Conservation (phyloP, 2,888 invertebrate genomes). For the Callimorpha dominula region DNA sequence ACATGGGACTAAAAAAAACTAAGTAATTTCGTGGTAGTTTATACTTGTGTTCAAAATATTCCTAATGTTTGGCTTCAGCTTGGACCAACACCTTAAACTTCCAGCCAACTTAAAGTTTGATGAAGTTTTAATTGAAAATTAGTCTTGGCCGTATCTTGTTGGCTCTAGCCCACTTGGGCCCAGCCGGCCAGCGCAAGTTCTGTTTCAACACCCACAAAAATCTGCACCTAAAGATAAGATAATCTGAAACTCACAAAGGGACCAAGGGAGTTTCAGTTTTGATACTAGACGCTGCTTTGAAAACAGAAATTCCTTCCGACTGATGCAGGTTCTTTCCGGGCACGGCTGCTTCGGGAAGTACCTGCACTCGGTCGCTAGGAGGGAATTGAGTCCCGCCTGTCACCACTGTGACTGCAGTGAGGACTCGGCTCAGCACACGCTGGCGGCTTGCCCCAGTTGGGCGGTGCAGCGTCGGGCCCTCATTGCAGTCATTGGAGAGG, state of each 20-base stretch:
- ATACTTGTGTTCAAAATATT: conserved; percentile 5
- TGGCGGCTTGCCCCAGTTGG: too few relatives aligned
- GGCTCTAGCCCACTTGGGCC: conserved; percentile 77
- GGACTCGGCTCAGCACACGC: too few relatives aligned
- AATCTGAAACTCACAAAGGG: conserved; percentile 35
- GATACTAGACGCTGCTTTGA: conserved; percentile 16
- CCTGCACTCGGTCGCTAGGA: too few relatives aligned
- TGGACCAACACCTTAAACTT: conserved; percentile 58
- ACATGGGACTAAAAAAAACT: not conserved
- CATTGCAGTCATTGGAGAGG: too few relatives aligned
- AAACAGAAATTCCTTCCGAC: conserved; percentile 9
- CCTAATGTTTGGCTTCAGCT: conserved; percentile 46
- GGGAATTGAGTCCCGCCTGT: too few relatives aligned
- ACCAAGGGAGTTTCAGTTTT: conserved; percentile 33
- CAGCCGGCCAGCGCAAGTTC: conserved; percentile 59
- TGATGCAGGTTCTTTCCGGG: too few relatives aligned
- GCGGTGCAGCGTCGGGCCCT: too few relatives aligned
- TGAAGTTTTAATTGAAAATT: conserved; percentile 87
- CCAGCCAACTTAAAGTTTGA: conserved; percentile 78
- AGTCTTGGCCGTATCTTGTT: conserved; percentile 82
- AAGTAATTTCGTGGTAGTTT: not conserved
- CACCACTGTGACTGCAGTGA: too few relatives aligned
- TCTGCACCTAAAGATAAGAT: conserved; percentile 48
- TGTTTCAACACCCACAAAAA: conserved; percentile 55
- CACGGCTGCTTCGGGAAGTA: too few relatives aligned